Conservation (phyloP, 1,140 invertebrate genomes). For the Ditylenchus dipsaci region DNA sequence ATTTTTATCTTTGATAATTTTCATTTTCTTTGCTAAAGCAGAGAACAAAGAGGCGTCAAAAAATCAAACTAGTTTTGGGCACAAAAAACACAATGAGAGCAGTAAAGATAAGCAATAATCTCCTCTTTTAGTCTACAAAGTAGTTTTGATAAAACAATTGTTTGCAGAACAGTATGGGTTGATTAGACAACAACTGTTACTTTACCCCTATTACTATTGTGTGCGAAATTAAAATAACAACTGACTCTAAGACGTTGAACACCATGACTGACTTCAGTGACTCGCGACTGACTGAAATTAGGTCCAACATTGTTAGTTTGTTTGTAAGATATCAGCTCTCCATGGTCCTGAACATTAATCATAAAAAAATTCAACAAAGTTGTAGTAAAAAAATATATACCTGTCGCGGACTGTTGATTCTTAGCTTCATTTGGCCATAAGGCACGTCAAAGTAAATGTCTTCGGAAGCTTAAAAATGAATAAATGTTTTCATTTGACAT, state of each 20-base stretch:
- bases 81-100: no score
- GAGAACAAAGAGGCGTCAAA: no score
- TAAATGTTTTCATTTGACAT: no score
- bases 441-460: constrained; percentile 25
- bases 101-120: no score
- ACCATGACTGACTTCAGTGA: constrained; percentile 1
- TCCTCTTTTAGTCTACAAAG: no score
- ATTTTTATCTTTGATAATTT: neutral
- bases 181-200: neutral
- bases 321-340: constrained; percentile 16
- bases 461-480: constrained; percentile 1
- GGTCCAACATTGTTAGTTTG: neutral
- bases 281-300: constrained; percentile 6
- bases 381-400: neutral
- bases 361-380: neutral
- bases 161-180: neutral
- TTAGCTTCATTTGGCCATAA: constrained; percentile 23
- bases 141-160: neutral
- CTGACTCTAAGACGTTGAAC: constrained; percentile 5
- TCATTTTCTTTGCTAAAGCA: neutral
- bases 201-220: no score
- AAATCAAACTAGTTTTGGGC: no score
- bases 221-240: neutral
- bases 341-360: constrained; percentile 12
- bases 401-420: constrained; percentile 19